These are phyloP conservation scores for Clunio marinus DNA, from an alignment of 2,888 invertebrate species.

Conservation along the genomic window DNA sequence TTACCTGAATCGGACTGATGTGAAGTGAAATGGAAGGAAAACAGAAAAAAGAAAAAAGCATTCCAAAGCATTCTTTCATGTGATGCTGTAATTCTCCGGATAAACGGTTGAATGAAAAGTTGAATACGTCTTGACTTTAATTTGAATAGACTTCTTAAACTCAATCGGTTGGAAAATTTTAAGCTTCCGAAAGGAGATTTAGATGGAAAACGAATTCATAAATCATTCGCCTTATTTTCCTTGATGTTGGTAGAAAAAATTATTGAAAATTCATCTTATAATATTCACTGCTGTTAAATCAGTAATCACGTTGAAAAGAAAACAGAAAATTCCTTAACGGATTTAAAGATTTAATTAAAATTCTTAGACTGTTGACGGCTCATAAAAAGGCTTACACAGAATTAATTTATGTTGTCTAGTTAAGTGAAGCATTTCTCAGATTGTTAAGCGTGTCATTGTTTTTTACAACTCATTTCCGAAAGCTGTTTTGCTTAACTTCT, in stretches of 20 bases:
- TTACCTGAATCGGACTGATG: slow-evolving; percentile 5
- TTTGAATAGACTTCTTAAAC: not conserved
- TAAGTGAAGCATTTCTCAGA: not conserved
- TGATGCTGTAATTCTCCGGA: slow-evolving; percentile 6
- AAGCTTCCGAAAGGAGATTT: not conserved
- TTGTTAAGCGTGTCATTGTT: not conserved
- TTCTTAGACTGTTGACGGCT: not conserved
- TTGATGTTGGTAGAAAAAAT: too few relatives aligned
- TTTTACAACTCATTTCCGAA: too few relatives aligned
- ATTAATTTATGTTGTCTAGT: not conserved
- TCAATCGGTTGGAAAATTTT: not conserved
- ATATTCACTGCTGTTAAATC: too few relatives aligned
- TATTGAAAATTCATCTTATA: not conserved
- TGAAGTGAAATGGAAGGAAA: too few relatives aligned
- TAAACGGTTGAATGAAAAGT: not conserved
- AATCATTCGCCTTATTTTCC: too few relatives aligned
- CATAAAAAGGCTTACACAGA: not conserved
- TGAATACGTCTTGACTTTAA: not conserved
- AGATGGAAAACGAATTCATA: not conserved
- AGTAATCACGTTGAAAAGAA: not conserved
- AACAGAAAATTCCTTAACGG: not conserved
- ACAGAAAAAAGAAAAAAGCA: not conserved
- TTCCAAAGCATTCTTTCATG: not conserved
- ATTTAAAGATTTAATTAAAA: not conserved
- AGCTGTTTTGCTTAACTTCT: too few relatives aligned